phyloP scores from a whole-genome alignment of 2,797 vertebrate species.

The Ataeniobius toweri region DNA sequence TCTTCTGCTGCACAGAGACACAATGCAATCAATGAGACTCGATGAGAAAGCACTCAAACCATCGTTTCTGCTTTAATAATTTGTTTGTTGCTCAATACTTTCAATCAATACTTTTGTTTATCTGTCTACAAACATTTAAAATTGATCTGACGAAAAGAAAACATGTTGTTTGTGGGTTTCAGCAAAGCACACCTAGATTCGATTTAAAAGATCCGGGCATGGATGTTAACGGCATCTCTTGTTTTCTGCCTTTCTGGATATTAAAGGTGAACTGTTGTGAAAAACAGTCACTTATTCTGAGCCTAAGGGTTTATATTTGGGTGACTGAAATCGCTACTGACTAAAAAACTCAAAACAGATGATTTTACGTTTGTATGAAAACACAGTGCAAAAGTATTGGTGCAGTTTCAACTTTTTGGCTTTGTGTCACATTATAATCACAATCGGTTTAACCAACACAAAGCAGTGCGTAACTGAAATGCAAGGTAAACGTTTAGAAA shows the following conservation, averaged over 20 bases:
- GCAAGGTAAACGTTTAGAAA: not conserved
- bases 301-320: not conserved
- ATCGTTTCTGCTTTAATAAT: not conserved
- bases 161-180: constrained; percentile 26
- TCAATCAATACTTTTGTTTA: constrained; percentile 44
- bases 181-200: constrained; percentile 36
- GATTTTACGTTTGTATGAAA: not conserved
- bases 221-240: constrained; percentile 17
- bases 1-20: constrained; percentile 75
- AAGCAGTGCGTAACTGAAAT: not conserved
- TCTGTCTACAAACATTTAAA: constrained; percentile 33
- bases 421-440: not conserved
- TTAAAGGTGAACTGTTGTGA: not conserved
- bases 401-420: not conserved
- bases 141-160: constrained; percentile 29
- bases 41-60: not conserved
- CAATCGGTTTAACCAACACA: not conserved
- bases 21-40: constrained; percentile 20
- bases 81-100: constrained; percentile 11
- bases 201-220: constrained; percentile 28
- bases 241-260: constrained; percentile 32
- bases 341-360: not conserved
- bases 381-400: not conserved
- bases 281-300: not conserved
- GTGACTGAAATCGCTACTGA: not conserved